Conservation (phyloP, 2,113 vertebrate species). For the Passer domesticus region DNA sequence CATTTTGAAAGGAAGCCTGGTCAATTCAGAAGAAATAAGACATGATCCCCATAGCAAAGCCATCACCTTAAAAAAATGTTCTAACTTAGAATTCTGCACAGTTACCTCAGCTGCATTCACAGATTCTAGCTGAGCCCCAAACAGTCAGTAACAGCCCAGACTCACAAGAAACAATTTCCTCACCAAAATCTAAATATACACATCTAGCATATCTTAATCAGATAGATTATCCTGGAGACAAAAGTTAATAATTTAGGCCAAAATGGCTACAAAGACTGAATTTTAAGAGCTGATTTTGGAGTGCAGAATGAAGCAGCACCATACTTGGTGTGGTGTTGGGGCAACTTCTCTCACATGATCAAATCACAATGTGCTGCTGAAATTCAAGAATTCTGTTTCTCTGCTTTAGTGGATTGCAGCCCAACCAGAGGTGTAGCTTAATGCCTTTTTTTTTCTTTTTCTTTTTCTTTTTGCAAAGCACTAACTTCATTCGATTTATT, state of each 20-base stretch:
- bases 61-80: background rate
- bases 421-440: background rate
- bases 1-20: background rate
- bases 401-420: background rate
- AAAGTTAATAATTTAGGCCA: background rate
- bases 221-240: background rate
- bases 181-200: background rate
- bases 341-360: background rate
- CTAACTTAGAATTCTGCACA: background rate
- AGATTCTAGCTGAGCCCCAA: background rate
- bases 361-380: background rate
- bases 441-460: background rate
- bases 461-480: background rate
- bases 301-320: background rate
- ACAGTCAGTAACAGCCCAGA: background rate
- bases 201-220: background rate
- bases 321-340: background rate
- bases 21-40: conserved; percentile 16
- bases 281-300: background rate
- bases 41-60: background rate
- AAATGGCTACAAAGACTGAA: background rate
- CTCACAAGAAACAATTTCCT: background rate
- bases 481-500: conserved; percentile 46
- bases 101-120: background rate
- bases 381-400: background rate